Base-by-base conservation (phyloP, 2,888 invertebrate species). In the Ochropacha duplaris region DNA sequence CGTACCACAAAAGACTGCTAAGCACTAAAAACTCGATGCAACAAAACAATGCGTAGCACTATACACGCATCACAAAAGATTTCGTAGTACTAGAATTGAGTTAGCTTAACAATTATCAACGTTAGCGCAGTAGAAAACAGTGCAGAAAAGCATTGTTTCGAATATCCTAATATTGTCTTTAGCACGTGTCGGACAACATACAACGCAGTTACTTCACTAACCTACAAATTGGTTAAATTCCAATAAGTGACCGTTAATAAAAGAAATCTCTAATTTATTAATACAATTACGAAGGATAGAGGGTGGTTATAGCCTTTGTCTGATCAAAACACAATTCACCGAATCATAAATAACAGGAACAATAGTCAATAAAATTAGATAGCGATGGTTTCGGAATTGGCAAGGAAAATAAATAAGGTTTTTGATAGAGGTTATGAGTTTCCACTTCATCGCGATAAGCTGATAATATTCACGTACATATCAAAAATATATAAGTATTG, bases 291-390 rank as follows among this genome's bases (percentile, higher is more conserved):
- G 74, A 71, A 72, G 79, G 83, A 84, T 83, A 81, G 82, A 79
- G 82, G 31, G 31, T 52, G 78, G 80, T 78, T 77, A 74, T 71
- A 74, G 72, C 86, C 79, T 82, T 90, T 90, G 88, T 88, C 81
- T 84, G 88, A 87, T 86, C 86, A 80, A 83, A 87, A 85, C 83
- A 85, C 84, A 88, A 87, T 88, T 86, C 84, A 73, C 78, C 78
- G 83, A 84, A 83, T 88, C 87, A 88, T 90, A 90, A 90, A 90
- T 88, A 87, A 85, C 82, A 81, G 80, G 87, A 88, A 89, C 88
- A 90, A 90, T 89, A 86, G 84, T 83, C 88, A 86, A 88, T 89
- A 88, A 90, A 90, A 87, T 87, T 87, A 88, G 84, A 86, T 87
- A 81, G 77, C 79, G 76, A 80, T 80, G 79, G 81, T 71, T 77